Evolutionary conservation across 2,113 vertebrate species (phyloP).

Genomic region (Prochilodus magdalenae): DNA sequence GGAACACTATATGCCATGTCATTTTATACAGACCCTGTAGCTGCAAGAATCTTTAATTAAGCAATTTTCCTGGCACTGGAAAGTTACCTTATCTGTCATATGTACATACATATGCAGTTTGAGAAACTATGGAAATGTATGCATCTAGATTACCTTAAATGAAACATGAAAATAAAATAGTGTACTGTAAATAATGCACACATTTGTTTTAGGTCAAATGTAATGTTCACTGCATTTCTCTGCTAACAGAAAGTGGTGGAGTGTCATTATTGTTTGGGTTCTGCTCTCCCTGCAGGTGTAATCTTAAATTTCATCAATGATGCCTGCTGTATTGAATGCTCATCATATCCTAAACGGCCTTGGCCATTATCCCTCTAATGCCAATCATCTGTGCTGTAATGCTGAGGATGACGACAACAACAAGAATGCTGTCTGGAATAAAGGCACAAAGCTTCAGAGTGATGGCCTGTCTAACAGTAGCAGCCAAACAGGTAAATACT

Average conservation of each 20-base stretch:
- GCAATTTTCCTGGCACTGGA: neutral
- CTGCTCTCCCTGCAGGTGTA: neutral
- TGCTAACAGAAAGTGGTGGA: no score
- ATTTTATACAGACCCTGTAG: neutral
- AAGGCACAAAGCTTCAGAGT: slow-evolving; percentile 28
- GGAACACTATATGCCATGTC: neutral
- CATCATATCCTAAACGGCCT: neutral
- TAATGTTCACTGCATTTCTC: no score
- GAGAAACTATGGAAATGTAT: no score
- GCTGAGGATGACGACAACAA: slow-evolving; percentile 34
- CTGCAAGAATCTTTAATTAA: neutral
- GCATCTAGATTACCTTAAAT: no score
- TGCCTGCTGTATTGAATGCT: slow-evolving; percentile 7
- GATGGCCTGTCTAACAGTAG: neutral
- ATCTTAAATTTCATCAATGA: neutral
- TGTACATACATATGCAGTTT: neutral
- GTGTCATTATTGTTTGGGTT: no score
- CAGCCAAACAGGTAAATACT: neutral
- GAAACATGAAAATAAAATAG: no score
- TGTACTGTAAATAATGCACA: no score
- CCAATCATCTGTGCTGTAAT: neutral
- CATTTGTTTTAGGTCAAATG: no score
- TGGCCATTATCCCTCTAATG: neutral
- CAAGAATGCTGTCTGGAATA: slow-evolving; percentile 19
- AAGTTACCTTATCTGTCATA: neutral